These are phyloP conservation scores for Hydrozoanthus tunicans DNA, from an alignment of 64 coral and sea anemone species.

Conservation along the genomic window DNA sequence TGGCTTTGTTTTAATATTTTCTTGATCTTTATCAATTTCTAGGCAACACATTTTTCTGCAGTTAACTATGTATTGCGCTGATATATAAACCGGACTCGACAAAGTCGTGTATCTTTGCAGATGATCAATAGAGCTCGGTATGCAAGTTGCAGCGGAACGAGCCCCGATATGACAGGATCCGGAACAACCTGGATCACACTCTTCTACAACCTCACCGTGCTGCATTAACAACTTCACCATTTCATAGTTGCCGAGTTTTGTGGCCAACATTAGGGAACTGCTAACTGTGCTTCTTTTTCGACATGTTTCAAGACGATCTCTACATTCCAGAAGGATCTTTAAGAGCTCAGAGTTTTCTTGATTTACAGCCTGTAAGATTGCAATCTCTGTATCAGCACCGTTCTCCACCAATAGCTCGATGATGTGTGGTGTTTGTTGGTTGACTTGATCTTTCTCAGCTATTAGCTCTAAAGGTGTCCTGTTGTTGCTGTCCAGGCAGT, in stretches of 20 bases:
- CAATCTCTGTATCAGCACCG: constrained; percentile 10
- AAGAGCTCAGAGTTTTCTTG: not conserved
- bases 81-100: constrained; percentile 24
- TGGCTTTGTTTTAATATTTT: not conserved
- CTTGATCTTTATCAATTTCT: too few relatives aligned
- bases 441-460: not conserved
- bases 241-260: not conserved
- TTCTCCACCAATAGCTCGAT: constrained; percentile 1
- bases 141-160: not conserved
- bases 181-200: not conserved
- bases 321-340: constrained; percentile 3
- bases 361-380: not conserved
- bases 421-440: not conserved
- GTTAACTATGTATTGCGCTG: constrained; percentile 4
- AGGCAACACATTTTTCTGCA: not conserved
- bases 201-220: not conserved
- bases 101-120: not conserved
- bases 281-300: not conserved
- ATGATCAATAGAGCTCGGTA: not conserved
- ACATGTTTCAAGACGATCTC: not conserved
- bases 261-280: not conserved
- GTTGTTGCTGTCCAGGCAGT: not conserved
- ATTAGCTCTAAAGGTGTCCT: not conserved
- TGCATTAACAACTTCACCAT: constrained; percentile 27
- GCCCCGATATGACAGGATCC: not conserved